These are phyloP conservation scores for Parapsyche elsis DNA, from an alignment of 1,140 invertebrate species.

Conservation along the genomic window DNA sequence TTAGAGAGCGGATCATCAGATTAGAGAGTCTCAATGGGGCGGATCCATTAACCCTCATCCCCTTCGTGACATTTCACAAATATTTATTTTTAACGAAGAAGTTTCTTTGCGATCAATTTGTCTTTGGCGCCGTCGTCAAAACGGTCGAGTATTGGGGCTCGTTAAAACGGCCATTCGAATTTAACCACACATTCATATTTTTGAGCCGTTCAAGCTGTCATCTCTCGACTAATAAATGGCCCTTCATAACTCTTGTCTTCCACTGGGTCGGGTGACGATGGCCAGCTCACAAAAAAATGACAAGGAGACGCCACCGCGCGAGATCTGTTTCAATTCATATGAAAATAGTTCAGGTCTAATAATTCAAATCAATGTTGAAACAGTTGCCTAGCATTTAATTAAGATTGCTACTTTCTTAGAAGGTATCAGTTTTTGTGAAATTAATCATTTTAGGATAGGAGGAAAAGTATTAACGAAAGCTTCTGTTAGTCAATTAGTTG, in stretches of 20 bases:
- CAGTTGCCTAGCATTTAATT: no score
- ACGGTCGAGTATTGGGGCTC: background rate
- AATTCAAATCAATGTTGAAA: no score
- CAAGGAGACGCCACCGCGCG: background rate
- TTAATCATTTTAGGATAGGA: background rate
- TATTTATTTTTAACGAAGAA: background rate
- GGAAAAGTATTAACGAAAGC: background rate
- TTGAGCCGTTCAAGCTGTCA: slow-evolving; percentile 41
- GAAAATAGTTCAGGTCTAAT: background rate
- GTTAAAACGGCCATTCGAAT: slow-evolving; percentile 40
- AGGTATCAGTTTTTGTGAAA: background rate
- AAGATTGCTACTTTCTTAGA: background rate
- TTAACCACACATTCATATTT: slow-evolving; percentile 42
- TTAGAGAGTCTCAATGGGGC: slow-evolving; percentile 1
- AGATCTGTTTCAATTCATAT: background rate
- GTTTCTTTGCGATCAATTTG: no score
- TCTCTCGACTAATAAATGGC: slow-evolving; percentile 47
- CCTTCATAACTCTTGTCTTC: slow-evolving; percentile 44
- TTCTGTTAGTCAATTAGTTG: background rate
- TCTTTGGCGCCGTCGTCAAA: no score
- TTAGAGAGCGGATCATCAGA: slow-evolving; percentile 32
- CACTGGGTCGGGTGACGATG: background rate
- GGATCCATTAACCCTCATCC: background rate
- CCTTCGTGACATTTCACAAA: background rate
- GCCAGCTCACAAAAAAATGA: slow-evolving; percentile 4